Base-by-base conservation (phyloP, 1,140 invertebrate genomes). In the Belonocnema kinseyi region DNA sequence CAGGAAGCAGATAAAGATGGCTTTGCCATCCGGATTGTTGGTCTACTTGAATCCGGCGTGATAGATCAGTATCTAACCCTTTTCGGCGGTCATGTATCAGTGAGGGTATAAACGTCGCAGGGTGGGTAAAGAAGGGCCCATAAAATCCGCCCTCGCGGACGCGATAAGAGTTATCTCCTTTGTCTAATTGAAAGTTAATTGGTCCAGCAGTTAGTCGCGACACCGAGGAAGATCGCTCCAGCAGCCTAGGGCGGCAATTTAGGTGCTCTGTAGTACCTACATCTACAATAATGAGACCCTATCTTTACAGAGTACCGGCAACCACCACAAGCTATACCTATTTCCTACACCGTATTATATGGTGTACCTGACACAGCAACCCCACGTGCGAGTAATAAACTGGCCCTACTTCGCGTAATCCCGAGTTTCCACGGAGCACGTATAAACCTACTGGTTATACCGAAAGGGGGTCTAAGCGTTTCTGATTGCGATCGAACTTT, bases 161-260 rank as follows among this genome's bases (percentile, higher is more conserved):
- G 88, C 88, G 89, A 90, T 90, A 90, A 90, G 89, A 90, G 87
- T 88, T 90, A 90, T 90, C 89, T 90, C 75, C 78, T 53, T 82
- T 74, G 75, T 88, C 88, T 90, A 90, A 90, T 90, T 90, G 89
- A 90, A 90, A 90, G 88, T 89, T 90, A 90, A 90, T 90, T 90
- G 88, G 89, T 89, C 88, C 87, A 82, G 82, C 83, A 87, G 88
- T 90, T 87, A 86, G 85, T 84, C 83, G 73, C 76, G 81, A 82
- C 81, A 83, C 75, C 58, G 78, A 82, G 78, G 79, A 81, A 79
- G 80, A 81, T 82, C 82, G 77, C 81, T 72, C 72, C 76, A 82
- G 87, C 76, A 82, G 87, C 86, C 86, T 83, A 80, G 87, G 85
- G 85, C 86, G 85, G 87, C 85, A 90, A 89, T 90, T 90, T 87